These are phyloP conservation scores for Drosophila meridionalis DNA, from an alignment of 2,888 invertebrate species.

Conservation along the genomic window DNA sequence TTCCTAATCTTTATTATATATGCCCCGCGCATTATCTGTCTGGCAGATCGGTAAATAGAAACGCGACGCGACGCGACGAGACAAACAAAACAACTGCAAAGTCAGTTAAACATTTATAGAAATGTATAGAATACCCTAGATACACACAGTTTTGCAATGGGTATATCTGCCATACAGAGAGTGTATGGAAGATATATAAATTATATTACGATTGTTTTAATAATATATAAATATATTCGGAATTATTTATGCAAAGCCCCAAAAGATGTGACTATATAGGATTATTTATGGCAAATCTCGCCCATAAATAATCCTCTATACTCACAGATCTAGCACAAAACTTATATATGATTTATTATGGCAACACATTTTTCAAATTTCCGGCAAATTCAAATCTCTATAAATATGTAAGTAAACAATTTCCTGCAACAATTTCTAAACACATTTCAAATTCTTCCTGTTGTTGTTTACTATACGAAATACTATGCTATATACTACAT, in stretches of 20 bases:
- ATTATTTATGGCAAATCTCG: background rate
- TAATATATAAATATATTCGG: background rate
- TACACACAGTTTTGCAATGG: background rate
- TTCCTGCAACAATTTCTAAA: conserved; percentile 10
- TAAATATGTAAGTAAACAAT: conserved; percentile 1
- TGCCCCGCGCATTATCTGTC: conserved; percentile 31
- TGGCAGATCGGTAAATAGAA: conserved; percentile 40
- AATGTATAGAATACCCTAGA: background rate
- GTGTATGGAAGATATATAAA: background rate
- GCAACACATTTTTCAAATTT: background rate
- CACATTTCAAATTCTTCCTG: conserved; percentile 27
- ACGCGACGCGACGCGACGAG: conserved; percentile 20
- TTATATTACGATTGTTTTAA: no score
- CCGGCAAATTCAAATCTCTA: conserved; percentile 19
- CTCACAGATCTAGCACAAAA: background rate
- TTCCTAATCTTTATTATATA: conserved; percentile 40
- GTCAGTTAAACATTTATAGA: conserved; percentile 40
- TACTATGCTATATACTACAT: conserved; percentile 6
- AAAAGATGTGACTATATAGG: background rate
- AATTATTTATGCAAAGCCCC: background rate
- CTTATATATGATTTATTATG: conserved; percentile 5
- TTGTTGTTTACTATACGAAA: conserved; percentile 27
- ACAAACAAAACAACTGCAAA: conserved; percentile 43
- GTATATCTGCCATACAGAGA: background rate
- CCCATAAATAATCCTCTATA: background rate